Percentiles rank a stretch among this genome's conserved stretches.
Evolutionary conservation across 2,888 invertebrate species (phyloP).

Genomic region (Drosophila subsilvestris): DNA sequence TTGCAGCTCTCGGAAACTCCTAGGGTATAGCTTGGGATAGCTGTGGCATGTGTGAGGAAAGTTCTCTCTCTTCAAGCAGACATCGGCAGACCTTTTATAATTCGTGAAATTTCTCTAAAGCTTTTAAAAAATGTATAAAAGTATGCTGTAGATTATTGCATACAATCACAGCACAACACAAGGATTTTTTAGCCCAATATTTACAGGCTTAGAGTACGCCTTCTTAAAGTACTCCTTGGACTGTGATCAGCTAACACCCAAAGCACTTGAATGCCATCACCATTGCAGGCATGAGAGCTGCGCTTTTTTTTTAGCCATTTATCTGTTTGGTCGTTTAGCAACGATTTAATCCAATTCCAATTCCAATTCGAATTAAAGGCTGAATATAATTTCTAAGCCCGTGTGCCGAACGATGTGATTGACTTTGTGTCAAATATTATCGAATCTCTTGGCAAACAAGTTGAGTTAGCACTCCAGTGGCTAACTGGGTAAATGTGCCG

Average conservation of each 20-base stretch:
- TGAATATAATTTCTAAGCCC: neutral
- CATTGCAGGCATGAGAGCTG: neutral
- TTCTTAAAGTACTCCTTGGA: too few relatives aligned
- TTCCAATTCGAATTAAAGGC: neutral
- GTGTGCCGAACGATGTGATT: neutral
- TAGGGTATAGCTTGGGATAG: too few relatives aligned
- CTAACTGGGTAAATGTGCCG: conserved; percentile 52
- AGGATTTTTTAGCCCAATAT: too few relatives aligned
- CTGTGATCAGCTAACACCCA: neutral
- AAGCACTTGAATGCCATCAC: neutral
- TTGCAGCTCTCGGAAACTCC: too few relatives aligned
- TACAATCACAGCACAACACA: too few relatives aligned
- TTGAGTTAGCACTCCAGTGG: conserved; percentile 47
- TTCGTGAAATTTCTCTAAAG: too few relatives aligned
- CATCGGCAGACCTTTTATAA: too few relatives aligned
- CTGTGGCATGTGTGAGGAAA: too few relatives aligned
- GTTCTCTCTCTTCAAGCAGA: too few relatives aligned
- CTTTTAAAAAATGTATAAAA: too few relatives aligned
- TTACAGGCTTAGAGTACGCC: too few relatives aligned
- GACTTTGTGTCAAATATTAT: conserved; percentile 10
- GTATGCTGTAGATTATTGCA: too few relatives aligned
- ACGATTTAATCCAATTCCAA: neutral
- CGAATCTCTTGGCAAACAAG: conserved; percentile 27
- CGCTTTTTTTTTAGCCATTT: neutral
- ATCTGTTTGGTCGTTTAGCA: neutral